A percentile compares a stretch with the other conserved stretches of the same genome.
These are phyloP conservation scores for Deilephila elpenor DNA, from an alignment of 2,888 invertebrate species.

Conservation along the genomic window DNA sequence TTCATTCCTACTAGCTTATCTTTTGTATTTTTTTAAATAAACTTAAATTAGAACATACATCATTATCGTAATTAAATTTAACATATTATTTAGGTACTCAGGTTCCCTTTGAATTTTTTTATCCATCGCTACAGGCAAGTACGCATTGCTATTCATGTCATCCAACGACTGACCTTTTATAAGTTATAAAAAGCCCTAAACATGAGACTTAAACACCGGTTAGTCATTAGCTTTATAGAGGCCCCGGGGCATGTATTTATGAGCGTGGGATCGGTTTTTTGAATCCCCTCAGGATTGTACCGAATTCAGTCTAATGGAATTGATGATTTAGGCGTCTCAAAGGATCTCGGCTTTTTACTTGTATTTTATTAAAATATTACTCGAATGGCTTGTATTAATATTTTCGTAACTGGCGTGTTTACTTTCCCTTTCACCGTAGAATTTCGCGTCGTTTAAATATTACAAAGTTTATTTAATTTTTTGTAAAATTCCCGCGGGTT, in stretches of 20 bases:
- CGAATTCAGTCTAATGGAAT: conserved; percentile 16
- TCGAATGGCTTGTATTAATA: not conserved
- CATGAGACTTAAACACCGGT: not conserved
- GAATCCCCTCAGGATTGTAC: not conserved
- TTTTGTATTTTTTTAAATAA: no score
- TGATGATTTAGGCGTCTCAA: conserved; percentile 23
- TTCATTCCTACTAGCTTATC: no score
- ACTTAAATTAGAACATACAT: no score
- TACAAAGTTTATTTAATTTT: not conserved
- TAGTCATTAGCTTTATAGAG: conserved; percentile 16
- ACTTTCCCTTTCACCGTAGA: not conserved
- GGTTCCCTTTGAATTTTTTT: no score
- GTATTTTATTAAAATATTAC: conserved; percentile 3
- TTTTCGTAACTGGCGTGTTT: not conserved
- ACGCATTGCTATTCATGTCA: no score
- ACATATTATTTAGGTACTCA: no score
- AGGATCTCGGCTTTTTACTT: conserved; percentile 5
- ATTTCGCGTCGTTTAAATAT: not conserved
- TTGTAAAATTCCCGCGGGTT: not conserved
- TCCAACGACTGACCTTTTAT: not conserved
- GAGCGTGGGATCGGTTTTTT: conserved; percentile 19
- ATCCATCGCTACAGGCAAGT: no score
- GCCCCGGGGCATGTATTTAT: conserved; percentile 11
- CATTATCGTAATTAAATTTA: no score
- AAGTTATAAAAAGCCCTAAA: not conserved